These are phyloP conservation scores for Papilio xuthus DNA, from an alignment of 1,140 invertebrate genomes.

Conservation along the genomic window DNA sequence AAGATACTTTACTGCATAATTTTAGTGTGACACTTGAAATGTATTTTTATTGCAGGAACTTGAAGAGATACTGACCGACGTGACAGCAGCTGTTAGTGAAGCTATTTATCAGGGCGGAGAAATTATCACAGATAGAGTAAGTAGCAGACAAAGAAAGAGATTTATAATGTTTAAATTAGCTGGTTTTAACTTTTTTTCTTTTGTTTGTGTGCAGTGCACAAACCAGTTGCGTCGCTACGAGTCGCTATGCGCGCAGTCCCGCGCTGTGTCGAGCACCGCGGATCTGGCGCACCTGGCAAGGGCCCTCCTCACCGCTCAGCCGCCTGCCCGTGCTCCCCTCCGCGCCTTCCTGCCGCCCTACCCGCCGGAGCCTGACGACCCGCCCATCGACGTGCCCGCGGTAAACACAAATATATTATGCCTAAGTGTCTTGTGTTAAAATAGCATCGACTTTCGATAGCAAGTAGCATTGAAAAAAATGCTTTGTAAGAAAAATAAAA, in stretches of 20 bases:
- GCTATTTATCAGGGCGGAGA: constrained; percentile 91
- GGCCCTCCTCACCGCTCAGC: constrained; percentile 83
- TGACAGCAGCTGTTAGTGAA: constrained; percentile 90
- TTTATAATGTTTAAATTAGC: neutral
- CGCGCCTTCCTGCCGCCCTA: constrained; percentile 86
- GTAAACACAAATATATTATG: constrained; percentile 47
- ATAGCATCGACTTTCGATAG: neutral
- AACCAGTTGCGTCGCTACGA: constrained; percentile 90
- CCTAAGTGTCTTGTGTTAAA: neutral
- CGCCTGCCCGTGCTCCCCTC: constrained; percentile 83
- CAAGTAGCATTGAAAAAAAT: neutral
- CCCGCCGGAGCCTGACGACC: constrained; percentile 78
- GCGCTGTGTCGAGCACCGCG: constrained; percentile 85
- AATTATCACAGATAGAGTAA: constrained; percentile 90
- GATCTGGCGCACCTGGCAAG: constrained; percentile 89
- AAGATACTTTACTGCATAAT: constrained; percentile 17
- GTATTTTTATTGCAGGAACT: constrained; percentile 86
- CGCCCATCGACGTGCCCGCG: constrained; percentile 71
- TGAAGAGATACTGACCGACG: constrained; percentile 92
- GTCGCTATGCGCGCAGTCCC: constrained; percentile 86
- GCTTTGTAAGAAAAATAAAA: too few relatives aligned
- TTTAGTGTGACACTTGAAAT: neutral
- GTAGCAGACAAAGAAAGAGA: neutral
- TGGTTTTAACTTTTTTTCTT: neutral
- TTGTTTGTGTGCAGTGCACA: constrained; percentile 83